Conservation (phyloP, 2,113 vertebrate genomes). For the Cyanocitta stelleri region DNA sequence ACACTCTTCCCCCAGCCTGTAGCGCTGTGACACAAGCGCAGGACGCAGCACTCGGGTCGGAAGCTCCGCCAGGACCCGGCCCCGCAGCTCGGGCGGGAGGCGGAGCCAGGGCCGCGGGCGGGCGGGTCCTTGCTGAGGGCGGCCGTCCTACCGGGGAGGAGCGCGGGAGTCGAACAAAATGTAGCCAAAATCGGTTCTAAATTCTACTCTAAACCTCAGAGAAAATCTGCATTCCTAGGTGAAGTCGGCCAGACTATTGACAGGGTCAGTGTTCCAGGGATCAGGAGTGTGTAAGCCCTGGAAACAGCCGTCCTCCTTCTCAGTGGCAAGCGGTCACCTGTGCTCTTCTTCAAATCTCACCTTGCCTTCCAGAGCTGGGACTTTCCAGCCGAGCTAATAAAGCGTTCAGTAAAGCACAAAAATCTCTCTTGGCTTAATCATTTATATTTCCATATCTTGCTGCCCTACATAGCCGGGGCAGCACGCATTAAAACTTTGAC, state of each 20-base stretch:
- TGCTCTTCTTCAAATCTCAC: background rate
- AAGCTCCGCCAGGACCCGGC: background rate
- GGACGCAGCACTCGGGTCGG: accelerated
- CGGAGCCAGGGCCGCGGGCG: accelerated
- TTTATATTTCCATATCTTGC: background rate
- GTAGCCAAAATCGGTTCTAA: accelerated
- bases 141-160: accelerated
- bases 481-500: accelerated
- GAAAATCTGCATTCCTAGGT: accelerated
- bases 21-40: accelerated
- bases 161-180: accelerated
- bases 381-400: background rate
- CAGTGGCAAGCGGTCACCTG: accelerated
- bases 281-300: background rate
- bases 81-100: accelerated
- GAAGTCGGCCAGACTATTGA: background rate
- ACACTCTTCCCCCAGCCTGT: accelerated
- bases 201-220: no score
- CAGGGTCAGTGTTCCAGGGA: no score
- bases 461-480: background rate
- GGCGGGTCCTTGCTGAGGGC: accelerated
- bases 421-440: background rate
- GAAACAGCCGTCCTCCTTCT: background rate
- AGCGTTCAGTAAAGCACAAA: background rate
- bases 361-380: background rate